Base-by-base conservation (phyloP, 2,888 invertebrate genomes). In the Rotaria socialis region DNA sequence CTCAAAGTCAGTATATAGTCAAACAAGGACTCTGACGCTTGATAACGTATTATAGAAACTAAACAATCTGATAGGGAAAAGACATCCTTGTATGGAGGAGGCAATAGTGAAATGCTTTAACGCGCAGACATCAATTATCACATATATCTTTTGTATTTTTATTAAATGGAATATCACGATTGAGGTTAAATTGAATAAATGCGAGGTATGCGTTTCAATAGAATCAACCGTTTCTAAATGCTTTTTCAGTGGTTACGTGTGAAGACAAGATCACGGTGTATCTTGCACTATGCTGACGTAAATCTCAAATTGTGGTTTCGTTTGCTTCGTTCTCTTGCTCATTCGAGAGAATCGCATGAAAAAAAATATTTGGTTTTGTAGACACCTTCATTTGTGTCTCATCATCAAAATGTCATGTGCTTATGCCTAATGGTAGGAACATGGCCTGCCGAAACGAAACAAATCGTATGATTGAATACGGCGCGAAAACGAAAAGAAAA, bases 381-480 rank as follows among this genome's bases (percentile, higher is more conserved):
- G 67, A 67, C 67, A 27, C 67, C 67, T 67, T 67, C 67, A 19
- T 41, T 67, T 35, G 35, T 67, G 67, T 67, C 67, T 67, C 67
- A 67, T 67, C 67, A 67, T 35, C 67, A 41, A 67, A 67, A 35
- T 67, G 67, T 67, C 67, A 41, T 67, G 19, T 67, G 27, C 35
- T 41, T 35, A 67, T 67, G 0, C 35, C 19, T 67, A 67, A 35
- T 67, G 67, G 67, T 35, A 67, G 35, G 56, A 52, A 16, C 35
- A 35, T 67, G 67, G 67, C 19, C 6, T 67, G 67, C 67, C 67
- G 35, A 35, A 67, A 67, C 16, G 67, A 67, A 67, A 67, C 67
- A 67, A 67, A 67, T 41, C 67, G 7, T 67, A 27, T 35, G 67
- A 67, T 67, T 41, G 67, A 67, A 67, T 67, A 35, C 67, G 67